Evolutionary conservation across 2,888 invertebrate genomes (phyloP), one percentile per base, ranked within the genome.

Genomic region (Drosophila ochracea): DNA sequence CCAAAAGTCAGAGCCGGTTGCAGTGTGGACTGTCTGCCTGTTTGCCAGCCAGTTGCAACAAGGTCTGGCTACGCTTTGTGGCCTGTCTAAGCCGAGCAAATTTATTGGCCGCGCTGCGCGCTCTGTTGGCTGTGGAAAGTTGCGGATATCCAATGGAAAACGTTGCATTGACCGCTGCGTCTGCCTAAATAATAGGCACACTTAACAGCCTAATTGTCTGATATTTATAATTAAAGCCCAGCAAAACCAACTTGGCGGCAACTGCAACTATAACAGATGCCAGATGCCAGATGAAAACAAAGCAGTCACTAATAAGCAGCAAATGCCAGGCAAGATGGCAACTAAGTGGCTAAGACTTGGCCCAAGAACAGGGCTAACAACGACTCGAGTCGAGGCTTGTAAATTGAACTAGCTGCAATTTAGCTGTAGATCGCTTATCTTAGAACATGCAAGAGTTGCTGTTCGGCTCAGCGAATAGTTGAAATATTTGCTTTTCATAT

Each of bases 401-500:
- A 81, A 81, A 80, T 80, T 80, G 78, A 82, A 76, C 84, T 76
- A 74, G 87, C 84, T 74, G 75, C 89, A 86, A 85, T 83, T 89
- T 84, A 71, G 81, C 35, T 78, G 78, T 59, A 81, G 82, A 80
- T 81, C 66, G 72, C 78, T 78, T 80, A 80, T 80, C 80, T 76
- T 28, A 39, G 28, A 30, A 55, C 37, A 59, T 47, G 41, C 62
- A 35, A 25, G 43, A 30, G 41, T 49, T 30, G 43, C 54, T 60
- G 57, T 55, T 55, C 37, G 39, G 49, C 53, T 50, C 43, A 43
- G 54, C 11, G 53, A 78, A 85, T 86, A 76, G 70, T 71, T 86
- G 57, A 76, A 76, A 86, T 86, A 73, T 76, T 82, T 75, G 50
- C 67, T 67, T 64, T 78, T 71, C 78, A 73, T 64, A 70, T 64